A percentile compares a stretch with the other conserved stretches of the same genome.
Conservation (phyloP, 2,113 vertebrate species). For the Todiramphus chloris region DNA sequence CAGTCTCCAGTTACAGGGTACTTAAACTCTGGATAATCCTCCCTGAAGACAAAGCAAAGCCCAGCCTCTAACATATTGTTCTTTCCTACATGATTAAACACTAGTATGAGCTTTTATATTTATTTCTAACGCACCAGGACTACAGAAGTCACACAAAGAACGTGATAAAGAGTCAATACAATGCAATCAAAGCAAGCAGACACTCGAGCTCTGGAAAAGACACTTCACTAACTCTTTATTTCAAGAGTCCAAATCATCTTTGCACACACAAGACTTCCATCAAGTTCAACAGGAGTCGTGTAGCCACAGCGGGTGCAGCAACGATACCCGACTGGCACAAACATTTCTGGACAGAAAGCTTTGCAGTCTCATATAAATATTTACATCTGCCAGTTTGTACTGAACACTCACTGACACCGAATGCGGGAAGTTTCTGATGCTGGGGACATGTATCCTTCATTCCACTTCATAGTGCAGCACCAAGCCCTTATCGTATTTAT, state of each 20-base stretch:
- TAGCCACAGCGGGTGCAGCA: background rate
- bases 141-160: conserved; percentile 37
- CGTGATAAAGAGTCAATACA: conserved; percentile 34
- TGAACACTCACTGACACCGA: background rate
- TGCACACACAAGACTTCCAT: conserved; percentile 38
- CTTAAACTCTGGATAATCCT: conserved; percentile 17
- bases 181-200: conserved; percentile 54
- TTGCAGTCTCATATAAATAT: conserved; percentile 31
- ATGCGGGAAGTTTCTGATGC: background rate
- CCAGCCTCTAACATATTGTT: background rate
- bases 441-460: background rate
- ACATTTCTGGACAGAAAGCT: conserved; percentile 30
- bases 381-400: conserved; percentile 23
- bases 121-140: conserved; percentile 22
- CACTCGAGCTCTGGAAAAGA: conserved; percentile 45
- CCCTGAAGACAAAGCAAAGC: conserved; percentile 32
- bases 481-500: conserved; percentile 11
- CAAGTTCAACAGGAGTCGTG: background rate
- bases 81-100: conserved; percentile 29
- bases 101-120: conserved; percentile 9
- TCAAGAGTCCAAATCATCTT: conserved; percentile 59
- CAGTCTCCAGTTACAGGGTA: conserved; percentile 8
- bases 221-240: conserved; percentile 58
- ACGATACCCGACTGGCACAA: background rate
- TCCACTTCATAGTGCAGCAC: conserved; percentile 21